phyloP scores from a whole-genome alignment of 2,888 invertebrate species.

The Ariolimax columbianus region DNA sequence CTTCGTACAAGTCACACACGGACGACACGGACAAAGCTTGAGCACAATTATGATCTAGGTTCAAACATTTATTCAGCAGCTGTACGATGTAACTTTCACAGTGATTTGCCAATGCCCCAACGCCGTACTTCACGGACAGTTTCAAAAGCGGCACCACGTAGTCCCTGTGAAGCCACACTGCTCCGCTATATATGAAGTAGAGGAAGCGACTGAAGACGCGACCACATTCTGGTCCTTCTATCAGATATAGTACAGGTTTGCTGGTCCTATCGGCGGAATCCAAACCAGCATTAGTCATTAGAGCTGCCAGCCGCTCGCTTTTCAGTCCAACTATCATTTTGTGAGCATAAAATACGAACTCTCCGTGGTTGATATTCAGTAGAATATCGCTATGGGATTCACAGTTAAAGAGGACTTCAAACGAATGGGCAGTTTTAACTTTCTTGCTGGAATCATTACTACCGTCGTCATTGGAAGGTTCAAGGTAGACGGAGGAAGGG shows the following conservation, averaged over 20 bases:
- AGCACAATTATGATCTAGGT: slow-evolving; percentile 51
- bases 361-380: slow-evolving; percentile 67
- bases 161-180: slow-evolving; percentile 74
- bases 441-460: slow-evolving; percentile 64
- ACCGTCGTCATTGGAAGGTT: slow-evolving; percentile 36
- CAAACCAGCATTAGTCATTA: slow-evolving; percentile 63
- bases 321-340: slow-evolving; percentile 73
- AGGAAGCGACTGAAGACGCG: slow-evolving; percentile 74
- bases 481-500: slow-evolving; percentile 50
- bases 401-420: slow-evolving; percentile 71
- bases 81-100: slow-evolving; percentile 74
- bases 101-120: slow-evolving; percentile 70
- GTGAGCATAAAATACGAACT: slow-evolving; percentile 70
- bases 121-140: slow-evolving; percentile 75
- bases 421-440: slow-evolving; percentile 71
- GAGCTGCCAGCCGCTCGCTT: slow-evolving; percentile 67
- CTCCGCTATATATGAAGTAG: slow-evolving; percentile 76
- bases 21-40: slow-evolving; percentile 48
- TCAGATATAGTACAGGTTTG: slow-evolving; percentile 64
- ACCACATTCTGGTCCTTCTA: slow-evolving; percentile 71
- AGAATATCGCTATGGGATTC: slow-evolving; percentile 70
- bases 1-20: slow-evolving; percentile 57
- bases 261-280: slow-evolving; percentile 46
- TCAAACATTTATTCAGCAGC: slow-evolving; percentile 62
- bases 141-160: slow-evolving; percentile 74